Evolutionary conservation across 2,113 vertebrate genomes (phyloP).

Genomic region (Leptocoma aspasia): DNA sequence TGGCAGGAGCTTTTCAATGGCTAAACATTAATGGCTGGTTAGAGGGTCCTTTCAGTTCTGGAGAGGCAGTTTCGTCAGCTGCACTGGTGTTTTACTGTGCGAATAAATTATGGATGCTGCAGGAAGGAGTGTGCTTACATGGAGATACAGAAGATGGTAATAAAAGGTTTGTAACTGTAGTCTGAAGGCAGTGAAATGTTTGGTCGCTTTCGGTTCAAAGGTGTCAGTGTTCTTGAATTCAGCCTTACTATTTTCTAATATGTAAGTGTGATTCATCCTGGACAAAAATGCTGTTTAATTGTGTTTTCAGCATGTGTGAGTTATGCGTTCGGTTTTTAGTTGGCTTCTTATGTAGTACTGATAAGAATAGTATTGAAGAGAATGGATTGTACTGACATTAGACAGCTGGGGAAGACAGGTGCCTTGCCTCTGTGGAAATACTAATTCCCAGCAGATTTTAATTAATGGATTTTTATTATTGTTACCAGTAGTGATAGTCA

Average conservation of each 20-base stretch:
- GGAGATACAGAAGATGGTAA: constrained; percentile 36
- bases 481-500: not conserved
- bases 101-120: constrained; percentile 26
- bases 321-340: not conserved
- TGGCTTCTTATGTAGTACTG: not conserved
- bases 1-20: not conserved
- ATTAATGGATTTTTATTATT: not conserved
- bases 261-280: not conserved
- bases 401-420: not conserved
- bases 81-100: not conserved
- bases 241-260: not conserved
- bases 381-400: not conserved
- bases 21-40: not conserved
- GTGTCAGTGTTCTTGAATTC: not conserved
- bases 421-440: not conserved
- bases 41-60: not conserved
- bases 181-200: constrained; percentile 30
- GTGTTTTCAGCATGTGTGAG: not conserved
- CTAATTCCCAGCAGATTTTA: not conserved
- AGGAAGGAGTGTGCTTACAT: not conserved
- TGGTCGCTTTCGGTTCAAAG: not conserved
- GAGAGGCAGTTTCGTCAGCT: not conserved
- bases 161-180: constrained; percentile 34
- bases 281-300: not conserved
- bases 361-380: not conserved